These are phyloP conservation scores for Acromyrmex charruanus DNA, from an alignment of 1,140 invertebrate genomes.

Conservation along the genomic window DNA sequence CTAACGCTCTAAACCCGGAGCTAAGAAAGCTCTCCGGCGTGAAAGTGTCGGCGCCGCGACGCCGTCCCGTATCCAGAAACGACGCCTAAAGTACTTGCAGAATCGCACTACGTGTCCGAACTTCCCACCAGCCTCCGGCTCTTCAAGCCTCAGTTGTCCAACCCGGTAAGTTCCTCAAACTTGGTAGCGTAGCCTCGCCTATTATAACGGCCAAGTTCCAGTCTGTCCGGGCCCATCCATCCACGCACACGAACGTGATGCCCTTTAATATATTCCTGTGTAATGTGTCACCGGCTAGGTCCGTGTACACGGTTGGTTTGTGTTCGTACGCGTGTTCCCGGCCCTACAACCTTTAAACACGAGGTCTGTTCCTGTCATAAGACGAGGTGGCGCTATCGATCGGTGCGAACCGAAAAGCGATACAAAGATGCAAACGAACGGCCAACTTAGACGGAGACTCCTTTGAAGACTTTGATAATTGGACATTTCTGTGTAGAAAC, in stretches of 20 bases:
- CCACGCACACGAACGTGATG: conserved; percentile 42
- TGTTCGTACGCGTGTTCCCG: conserved; percentile 41
- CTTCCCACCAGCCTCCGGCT: conserved; percentile 49
- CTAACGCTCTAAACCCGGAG: conserved; percentile 16
- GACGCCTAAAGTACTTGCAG: conserved; percentile 62
- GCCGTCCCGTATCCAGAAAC: conserved; percentile 53
- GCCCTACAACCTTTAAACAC: conserved; percentile 27
- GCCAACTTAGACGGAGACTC: background rate
- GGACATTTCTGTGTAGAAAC: background rate
- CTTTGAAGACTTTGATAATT: conserved; percentile 24
- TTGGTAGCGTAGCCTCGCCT: conserved; percentile 36
- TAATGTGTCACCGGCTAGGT: conserved; percentile 35
- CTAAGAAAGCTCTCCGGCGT: conserved; percentile 19
- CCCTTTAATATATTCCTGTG: conserved; percentile 57
- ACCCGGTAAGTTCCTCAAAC: conserved; percentile 64
- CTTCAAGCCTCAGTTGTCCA: background rate
- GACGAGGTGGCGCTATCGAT: conserved; percentile 18
- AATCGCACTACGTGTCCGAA: conserved; percentile 72
- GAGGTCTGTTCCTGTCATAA: conserved; percentile 56
- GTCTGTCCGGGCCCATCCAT: conserved; percentile 26
- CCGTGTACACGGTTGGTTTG: conserved; percentile 3
- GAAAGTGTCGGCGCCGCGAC: conserved; percentile 46
- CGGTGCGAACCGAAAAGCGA: conserved; percentile 14
- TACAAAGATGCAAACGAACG: conserved; percentile 8
- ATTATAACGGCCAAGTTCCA: conserved; percentile 65